Conservation (phyloP, 2,113 vertebrate genomes). For the Rhinopomastus cyanomelas region DNA sequence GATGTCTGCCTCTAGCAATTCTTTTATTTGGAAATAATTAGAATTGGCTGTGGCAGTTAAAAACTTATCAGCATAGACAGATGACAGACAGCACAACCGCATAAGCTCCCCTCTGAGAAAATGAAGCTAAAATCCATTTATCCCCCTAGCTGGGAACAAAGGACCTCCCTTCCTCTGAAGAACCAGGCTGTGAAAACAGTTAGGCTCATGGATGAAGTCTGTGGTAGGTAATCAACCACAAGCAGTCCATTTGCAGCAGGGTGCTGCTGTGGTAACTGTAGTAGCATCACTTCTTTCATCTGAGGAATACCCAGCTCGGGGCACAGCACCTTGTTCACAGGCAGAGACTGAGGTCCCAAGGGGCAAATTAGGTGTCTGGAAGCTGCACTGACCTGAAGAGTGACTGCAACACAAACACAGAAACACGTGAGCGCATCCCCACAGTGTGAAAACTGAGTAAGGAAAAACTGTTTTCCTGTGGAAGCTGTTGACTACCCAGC, state of each 20-base stretch:
- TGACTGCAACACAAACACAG: neutral
- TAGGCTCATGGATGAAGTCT: neutral
- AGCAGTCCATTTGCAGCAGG: neutral
- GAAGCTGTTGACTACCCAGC: neutral
- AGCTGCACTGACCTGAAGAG: neutral
- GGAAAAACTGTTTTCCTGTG: neutral
- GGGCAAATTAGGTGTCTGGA: neutral
- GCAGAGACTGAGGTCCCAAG: neutral
- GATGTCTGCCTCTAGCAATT: constrained; percentile 34
- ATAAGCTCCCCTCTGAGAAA: constrained; percentile 52
- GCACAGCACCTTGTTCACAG: neutral
- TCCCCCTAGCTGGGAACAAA: constrained; percentile 35
- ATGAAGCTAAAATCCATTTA: constrained; percentile 52
- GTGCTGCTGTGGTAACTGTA: neutral
- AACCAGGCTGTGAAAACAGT: constrained; percentile 30
- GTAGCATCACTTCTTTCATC: neutral
- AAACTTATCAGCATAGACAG: constrained; percentile 30
- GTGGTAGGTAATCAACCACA: neutral
- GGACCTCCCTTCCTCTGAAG: constrained; percentile 36
- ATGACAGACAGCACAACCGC: constrained; percentile 55
- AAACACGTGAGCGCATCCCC: neutral
- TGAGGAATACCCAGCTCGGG: neutral
- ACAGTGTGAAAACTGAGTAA: neutral
- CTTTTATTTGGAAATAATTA: constrained; percentile 37
- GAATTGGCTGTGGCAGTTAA: constrained; percentile 42